phyloP scores from a whole-genome alignment of 2,113 vertebrate genomes.

The Thymallus thymallus region DNA sequence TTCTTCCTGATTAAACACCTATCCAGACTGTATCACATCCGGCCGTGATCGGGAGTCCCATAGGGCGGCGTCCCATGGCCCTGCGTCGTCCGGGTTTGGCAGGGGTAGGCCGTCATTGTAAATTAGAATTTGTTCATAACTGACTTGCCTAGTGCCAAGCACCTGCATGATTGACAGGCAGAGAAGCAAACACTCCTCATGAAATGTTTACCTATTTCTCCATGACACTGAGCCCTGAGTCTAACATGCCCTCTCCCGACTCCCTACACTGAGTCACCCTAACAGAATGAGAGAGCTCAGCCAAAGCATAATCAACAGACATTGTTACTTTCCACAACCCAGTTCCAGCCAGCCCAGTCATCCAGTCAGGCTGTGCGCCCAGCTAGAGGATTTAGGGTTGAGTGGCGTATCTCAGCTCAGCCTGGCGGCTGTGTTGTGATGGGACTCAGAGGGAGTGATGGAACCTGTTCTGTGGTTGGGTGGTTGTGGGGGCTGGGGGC shows the following conservation, averaged over 20 bases:
- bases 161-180: background rate
- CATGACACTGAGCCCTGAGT: no score
- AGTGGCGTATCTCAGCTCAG: constrained; percentile 13
- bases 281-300: constrained; percentile 1
- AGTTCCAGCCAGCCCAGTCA: constrained; percentile 12
- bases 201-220: background rate
- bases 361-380: background rate
- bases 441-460: constrained; percentile 31
- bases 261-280: background rate
- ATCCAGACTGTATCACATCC: no score
- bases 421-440: constrained; percentile 41
- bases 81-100: no score
- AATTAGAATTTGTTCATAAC: no score
- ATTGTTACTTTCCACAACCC: background rate
- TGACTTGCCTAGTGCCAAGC: no score
- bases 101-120: no score
- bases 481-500: constrained; percentile 45
- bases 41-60: no score
- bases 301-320: constrained; percentile 3
- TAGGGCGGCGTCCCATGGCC: no score
- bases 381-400: constrained; percentile 8
- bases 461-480: constrained; percentile 52
- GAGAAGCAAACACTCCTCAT: background rate
- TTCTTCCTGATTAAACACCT: background rate
- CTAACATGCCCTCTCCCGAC: background rate